phyloP scores from a whole-genome alignment of 2,888 invertebrate genomes.

The Proisotoma minuta region DNA sequence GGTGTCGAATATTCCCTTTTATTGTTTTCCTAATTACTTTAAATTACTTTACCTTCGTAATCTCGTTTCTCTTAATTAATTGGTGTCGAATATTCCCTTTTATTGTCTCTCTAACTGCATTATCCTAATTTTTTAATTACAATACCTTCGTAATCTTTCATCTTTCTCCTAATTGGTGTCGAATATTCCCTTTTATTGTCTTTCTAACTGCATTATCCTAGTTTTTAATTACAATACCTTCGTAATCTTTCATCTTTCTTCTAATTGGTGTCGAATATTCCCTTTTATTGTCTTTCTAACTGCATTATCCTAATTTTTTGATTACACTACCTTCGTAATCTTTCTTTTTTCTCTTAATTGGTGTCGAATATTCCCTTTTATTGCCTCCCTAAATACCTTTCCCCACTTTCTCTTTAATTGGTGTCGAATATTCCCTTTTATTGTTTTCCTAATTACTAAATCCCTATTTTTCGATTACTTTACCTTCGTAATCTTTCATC shows the following conservation, averaged over 20 bases:
- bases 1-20: neutral
- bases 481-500: neutral
- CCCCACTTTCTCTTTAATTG: neutral
- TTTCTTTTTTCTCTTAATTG: neutral
- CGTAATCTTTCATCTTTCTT: neutral
- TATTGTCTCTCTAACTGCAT: neutral
- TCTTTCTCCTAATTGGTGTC: neutral
- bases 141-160: neutral
- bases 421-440: neutral
- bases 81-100: neutral
- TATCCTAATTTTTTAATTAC: neutral
- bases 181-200: neutral
- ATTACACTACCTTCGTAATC: neutral
- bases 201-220: neutral
- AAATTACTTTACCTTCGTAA: neutral
- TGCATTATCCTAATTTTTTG: too few relatives aligned
- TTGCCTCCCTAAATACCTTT: neutral
- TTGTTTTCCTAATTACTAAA: neutral
- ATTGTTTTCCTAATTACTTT: neutral
- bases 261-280: neutral
- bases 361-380: neutral
- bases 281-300: neutral
- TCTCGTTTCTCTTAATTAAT: neutral
- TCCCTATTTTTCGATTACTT: neutral
- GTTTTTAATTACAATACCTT: neutral